Percentiles rank a stretch among this genome's conserved stretches.
Evolutionary conservation across 1,140 invertebrate species (phyloP).

Genomic region (Luehdorfia chinensis): DNA sequence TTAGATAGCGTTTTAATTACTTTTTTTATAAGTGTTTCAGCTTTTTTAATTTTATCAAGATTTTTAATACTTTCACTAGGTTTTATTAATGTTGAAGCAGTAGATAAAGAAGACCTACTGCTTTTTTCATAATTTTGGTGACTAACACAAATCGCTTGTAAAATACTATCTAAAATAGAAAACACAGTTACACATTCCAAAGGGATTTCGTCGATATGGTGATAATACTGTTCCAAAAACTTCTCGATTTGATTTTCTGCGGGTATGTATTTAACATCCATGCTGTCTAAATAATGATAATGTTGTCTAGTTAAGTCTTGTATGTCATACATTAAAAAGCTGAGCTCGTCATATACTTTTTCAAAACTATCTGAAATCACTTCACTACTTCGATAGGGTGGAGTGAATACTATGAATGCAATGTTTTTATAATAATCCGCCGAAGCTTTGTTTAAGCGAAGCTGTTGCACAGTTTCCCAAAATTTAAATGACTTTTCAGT

Average conservation of each 20-base stretch:
- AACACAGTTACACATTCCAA: conserved; percentile 64
- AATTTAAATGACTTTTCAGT: conserved; percentile 48
- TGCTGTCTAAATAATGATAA: conserved; percentile 67
- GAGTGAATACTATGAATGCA: conserved; percentile 67
- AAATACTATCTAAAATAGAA: conserved; percentile 66
- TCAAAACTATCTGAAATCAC: conserved; percentile 46
- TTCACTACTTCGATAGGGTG: conserved; percentile 46
- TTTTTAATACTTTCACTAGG: conserved; percentile 19
- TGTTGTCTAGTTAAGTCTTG: conserved; percentile 75
- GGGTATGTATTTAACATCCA: conserved; percentile 60
- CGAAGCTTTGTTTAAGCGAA: conserved; percentile 39
- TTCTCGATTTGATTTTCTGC: conserved; percentile 12
- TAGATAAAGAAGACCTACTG: conserved; percentile 36
- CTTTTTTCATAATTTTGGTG: conserved; percentile 25
- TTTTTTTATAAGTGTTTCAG: conserved; percentile 44
- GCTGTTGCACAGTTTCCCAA: conserved; percentile 58
- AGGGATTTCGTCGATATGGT: conserved; percentile 51
- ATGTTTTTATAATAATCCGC: conserved; percentile 59
- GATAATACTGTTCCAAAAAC: conserved; percentile 13
- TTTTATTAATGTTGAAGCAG: conserved; percentile 31
- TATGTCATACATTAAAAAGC: conserved; percentile 74
- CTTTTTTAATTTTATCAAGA: conserved; percentile 33
- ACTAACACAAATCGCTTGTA: conserved; percentile 49
- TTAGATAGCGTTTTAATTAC: conserved; percentile 49
- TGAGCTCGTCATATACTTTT: conserved; percentile 74